These are phyloP conservation scores for Meloidogyne chitwoodi DNA, from an alignment of 1,140 invertebrate genomes.

Conservation along the genomic window DNA sequence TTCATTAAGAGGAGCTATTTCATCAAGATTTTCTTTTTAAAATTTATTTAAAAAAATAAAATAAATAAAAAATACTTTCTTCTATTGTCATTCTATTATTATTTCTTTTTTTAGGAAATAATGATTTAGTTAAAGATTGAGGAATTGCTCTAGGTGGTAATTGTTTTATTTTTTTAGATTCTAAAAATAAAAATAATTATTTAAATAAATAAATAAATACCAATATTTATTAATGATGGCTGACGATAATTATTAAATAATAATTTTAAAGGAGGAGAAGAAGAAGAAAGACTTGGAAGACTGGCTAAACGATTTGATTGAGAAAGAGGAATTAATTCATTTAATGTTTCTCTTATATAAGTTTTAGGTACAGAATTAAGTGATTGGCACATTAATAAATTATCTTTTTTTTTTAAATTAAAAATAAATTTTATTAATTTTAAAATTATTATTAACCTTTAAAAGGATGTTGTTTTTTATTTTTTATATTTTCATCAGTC, in stretches of 20 bases:
- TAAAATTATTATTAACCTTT: no score
- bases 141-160: constrained; percentile 6
- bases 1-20: constrained; percentile 1
- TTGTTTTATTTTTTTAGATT: not conserved
- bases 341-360: not conserved
- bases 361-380: constrained; percentile 15
- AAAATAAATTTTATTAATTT: not conserved
- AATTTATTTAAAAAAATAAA: not conserved
- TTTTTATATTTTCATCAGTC: no score
- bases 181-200: no score
- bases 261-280: no score
- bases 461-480: no score
- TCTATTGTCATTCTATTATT: not conserved
- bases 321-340: constrained; percentile 13
- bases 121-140: not conserved
- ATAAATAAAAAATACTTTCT: not conserved
- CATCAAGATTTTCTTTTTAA: constrained; percentile 11
- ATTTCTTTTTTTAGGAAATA: not conserved
- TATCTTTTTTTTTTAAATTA: not conserved
- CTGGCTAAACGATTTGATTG: not conserved
- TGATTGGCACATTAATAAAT: constrained; percentile 14
- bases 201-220: no score
- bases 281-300: not conserved
- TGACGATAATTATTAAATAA: not conserved
- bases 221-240: not conserved